A percentile compares a stretch with the other conserved stretches of the same genome.
Evolutionary conservation across 1,140 invertebrate species (phyloP).

Genomic region (Caenorhabditis remanei): DNA sequence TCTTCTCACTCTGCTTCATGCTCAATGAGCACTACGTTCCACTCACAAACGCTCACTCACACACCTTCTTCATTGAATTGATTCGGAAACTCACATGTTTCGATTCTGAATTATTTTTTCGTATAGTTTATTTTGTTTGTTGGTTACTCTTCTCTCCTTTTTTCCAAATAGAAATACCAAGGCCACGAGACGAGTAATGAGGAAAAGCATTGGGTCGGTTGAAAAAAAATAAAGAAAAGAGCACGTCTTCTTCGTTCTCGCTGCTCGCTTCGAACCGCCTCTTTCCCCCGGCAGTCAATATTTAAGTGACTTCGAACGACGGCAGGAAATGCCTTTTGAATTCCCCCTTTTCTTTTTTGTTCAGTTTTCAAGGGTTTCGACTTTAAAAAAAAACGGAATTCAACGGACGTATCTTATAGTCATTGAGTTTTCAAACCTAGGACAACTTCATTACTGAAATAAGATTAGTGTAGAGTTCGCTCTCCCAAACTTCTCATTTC

Average conservation of each 20-base stretch:
- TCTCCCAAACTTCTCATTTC: too few relatives aligned
- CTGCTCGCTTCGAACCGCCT: slow-evolving; percentile 12
- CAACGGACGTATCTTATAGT: too few relatives aligned
- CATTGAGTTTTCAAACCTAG: too few relatives aligned
- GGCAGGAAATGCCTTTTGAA: background rate
- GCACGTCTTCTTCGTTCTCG: slow-evolving; percentile 2
- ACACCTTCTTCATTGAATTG: background rate
- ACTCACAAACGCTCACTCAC: background rate
- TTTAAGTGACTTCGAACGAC: background rate
- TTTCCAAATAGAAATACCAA: background rate
- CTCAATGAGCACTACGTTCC: slow-evolving; percentile 4
- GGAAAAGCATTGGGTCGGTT: background rate
- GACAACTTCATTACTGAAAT: too few relatives aligned
- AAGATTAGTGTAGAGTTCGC: too few relatives aligned
- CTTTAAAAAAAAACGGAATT: too few relatives aligned
- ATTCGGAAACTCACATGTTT: slow-evolving; percentile 35
- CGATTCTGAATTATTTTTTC: background rate
- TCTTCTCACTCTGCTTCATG: background rate
- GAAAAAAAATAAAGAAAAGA: slow-evolving; percentile 4
- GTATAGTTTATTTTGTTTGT: background rate
- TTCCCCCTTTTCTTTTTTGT: background rate
- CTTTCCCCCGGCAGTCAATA: background rate
- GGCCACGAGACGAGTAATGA: background rate
- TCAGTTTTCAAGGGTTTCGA: background rate
- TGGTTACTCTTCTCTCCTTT: background rate